Base-by-base conservation (phyloP, 2,797 vertebrate species). In the Kryptolebias ocellatus region DNA sequence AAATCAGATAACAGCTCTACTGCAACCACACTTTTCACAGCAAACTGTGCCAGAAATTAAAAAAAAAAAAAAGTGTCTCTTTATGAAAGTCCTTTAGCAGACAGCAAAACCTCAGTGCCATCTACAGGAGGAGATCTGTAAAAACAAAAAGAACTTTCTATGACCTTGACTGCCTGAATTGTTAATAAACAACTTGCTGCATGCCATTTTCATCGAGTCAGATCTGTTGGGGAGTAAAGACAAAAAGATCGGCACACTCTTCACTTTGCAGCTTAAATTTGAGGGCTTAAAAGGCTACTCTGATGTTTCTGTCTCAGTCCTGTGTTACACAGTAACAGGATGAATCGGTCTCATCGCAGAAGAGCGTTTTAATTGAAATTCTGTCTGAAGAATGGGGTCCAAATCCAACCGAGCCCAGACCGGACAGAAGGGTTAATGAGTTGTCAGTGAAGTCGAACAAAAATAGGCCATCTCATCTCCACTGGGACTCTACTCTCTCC, bases 391-490 rank as follows among this genome's bases (percentile, higher is more conserved):
- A 78, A 85, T 78, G 74, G 78, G 74, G 74, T 80, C 83, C 84
- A 79, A 88, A 85, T 87, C 78, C 78, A 84, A 85, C 79, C 0
- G 5, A 47, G 79, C 60, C 50, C 76, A 82, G 81, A 85, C 76
- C 70, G 85, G 87, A 89, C 72, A 27, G 75, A 24, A 72, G 86
- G 86, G 89, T 90, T 91, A 89, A 91, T 89, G 86, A 90, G 90
- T 85, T 88, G 87, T 89, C 87, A 90, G 84, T 74, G 83, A 87
- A 80, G 78, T 60, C 63, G 78, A 77, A 79, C 79, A 83, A 89
- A 91, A 91, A 90, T 90, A 90, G 88, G 87, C 76, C 50, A 78
- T 81, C 81, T 86, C 24, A 39, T 55, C 81, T 90, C 90, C 88
- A 53, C 77, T 67, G 89, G 86, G 90, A 92, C 79, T 70, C 74